phyloP scores from a whole-genome alignment of 2,797 vertebrate species.

The Paramormyrops hopkinsi region DNA sequence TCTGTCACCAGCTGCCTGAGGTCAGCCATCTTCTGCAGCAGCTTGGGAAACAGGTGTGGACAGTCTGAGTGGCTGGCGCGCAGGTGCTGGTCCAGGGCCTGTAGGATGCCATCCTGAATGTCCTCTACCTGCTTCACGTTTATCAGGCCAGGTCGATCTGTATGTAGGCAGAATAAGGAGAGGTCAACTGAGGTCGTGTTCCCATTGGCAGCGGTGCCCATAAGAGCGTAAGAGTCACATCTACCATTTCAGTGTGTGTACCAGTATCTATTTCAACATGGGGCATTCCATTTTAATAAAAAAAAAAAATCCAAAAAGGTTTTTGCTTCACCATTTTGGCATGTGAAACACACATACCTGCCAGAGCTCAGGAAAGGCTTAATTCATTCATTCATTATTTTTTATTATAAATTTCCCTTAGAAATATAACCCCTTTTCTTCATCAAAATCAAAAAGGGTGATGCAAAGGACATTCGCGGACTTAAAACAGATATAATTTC shows the following conservation, averaged over 20 bases:
- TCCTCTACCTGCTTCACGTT: slow-evolving; percentile 93
- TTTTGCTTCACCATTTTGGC: not conserved
- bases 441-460: not conserved
- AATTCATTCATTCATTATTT: not conserved
- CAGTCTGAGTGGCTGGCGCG: slow-evolving; percentile 89
- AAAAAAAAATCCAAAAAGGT: not conserved
- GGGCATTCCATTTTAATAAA: no score
- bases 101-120: slow-evolving; percentile 92
- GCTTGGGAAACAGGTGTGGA: slow-evolving; percentile 94
- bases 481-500: not conserved
- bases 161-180: not conserved
- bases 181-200: not conserved
- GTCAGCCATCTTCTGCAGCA: slow-evolving; percentile 99
- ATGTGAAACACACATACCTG: not conserved
- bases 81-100: slow-evolving; percentile 87
- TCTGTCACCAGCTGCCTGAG: slow-evolving; percentile 95
- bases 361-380: not conserved
- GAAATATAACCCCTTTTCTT: not conserved
- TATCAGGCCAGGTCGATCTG: slow-evolving; percentile 94
- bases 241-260: not conserved
- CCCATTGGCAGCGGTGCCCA: not conserved
- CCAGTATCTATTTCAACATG: not conserved
- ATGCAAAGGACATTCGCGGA: not conserved
- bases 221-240: not conserved
- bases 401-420: not conserved